Evolutionary conservation across 2,888 invertebrate species (phyloP), one percentile per base, ranked within the genome.

Genomic region (Blastobasis adustella): DNA sequence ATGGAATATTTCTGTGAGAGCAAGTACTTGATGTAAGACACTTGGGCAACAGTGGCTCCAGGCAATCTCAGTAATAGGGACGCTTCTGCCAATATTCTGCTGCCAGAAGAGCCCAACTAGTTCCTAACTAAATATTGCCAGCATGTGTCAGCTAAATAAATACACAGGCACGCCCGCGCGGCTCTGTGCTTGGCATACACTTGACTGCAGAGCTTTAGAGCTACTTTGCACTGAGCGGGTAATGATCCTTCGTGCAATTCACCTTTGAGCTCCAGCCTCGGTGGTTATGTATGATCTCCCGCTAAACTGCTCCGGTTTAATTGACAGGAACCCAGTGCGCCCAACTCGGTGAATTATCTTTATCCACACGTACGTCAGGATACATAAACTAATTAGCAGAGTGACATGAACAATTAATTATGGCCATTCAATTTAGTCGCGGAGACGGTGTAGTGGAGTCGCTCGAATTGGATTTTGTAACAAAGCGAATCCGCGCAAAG

Each of bases 401-500:
- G 51, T 54, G 54, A 53, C 50, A 49, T 47, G 50, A 51, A 51
- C 53, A 51, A 53, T 56, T 53, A 54, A 56, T 55, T 57, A 55
- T 53, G 46, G 52, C 53, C 47, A 50, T 58, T 56, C 49, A 49
- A 57, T 57, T 58, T 46, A 43, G 49, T 49, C 52, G 52, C 52
- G 52, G 50, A 46, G 50, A 50, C 46, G 45, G 50, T 10, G 49
- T 46, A 52, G 50, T 10, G 49, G 49, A 52, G 50, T 48, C 37
- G 47, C 49, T 59, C 56, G 54, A 57, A 61, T 59, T 59, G 63
- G 58, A 65, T 66, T 62, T 62, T 63, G 64, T 69, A 65, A 69
- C 65, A 67, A 68, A 73, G 72, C 65, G 62, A 70, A 58, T 57
- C 69, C 67, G 61, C 63, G 66, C 62, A 67, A 63, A 65, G 65